These are phyloP conservation scores for Candoia aspera DNA, from an alignment of 2,113 vertebrate species.

Conservation along the genomic window DNA sequence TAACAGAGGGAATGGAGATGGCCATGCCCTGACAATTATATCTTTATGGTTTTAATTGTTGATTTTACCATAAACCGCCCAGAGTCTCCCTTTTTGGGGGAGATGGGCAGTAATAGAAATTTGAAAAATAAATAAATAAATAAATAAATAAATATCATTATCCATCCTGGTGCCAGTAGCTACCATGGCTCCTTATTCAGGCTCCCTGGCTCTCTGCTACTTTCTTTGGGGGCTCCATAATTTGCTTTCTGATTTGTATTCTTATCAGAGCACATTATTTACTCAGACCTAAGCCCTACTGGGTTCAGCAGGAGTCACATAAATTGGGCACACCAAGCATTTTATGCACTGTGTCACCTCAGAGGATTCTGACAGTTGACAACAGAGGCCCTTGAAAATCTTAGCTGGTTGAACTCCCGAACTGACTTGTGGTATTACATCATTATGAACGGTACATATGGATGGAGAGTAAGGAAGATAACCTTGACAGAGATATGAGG, in stretches of 20 bases:
- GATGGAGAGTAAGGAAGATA: background rate
- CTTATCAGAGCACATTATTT: background rate
- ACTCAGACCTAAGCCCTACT: background rate
- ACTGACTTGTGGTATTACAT: background rate
- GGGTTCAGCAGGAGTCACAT: background rate
- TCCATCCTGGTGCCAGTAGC: background rate
- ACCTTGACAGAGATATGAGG: background rate
- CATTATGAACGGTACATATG: background rate
- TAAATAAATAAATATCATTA: too few relatives aligned
- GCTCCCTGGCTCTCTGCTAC: background rate
- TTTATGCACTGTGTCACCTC: background rate
- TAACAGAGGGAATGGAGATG: background rate
- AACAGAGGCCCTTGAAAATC: background rate
- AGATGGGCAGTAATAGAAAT: too few relatives aligned
- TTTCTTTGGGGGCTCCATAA: background rate
- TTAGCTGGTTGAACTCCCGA: slow-evolving; percentile 24
- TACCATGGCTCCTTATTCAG: background rate
- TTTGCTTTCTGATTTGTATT: background rate
- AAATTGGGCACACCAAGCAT: background rate
- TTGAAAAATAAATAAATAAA: too few relatives aligned
- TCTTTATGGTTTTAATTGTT: too few relatives aligned
- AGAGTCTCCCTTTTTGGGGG: too few relatives aligned
- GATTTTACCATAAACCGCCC: too few relatives aligned
- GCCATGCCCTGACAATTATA: background rate
- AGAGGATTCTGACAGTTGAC: background rate